Evolutionary conservation across 2,797 vertebrate species (phyloP).

Genomic region (Macrochelys suwanniensis): DNA sequence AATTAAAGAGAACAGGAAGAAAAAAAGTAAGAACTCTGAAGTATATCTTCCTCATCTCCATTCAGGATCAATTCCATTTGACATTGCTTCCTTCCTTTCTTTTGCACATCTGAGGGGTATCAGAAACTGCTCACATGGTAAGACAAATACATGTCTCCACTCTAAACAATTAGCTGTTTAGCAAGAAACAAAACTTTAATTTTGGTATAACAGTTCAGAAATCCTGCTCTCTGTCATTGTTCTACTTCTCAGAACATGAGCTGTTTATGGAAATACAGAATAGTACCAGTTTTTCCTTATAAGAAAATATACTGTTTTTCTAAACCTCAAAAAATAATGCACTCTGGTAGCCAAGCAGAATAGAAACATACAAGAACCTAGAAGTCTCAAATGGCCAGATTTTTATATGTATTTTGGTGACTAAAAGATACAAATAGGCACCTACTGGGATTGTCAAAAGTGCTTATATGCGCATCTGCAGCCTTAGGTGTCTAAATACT

Average conservation of each 20-base stretch:
- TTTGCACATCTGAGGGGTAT: background rate
- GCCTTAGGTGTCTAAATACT: background rate
- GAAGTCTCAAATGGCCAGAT: background rate
- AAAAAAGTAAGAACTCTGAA: background rate
- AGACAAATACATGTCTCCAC: background rate
- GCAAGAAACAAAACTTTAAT: background rate
- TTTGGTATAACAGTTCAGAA: background rate
- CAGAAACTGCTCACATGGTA: background rate
- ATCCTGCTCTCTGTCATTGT: background rate
- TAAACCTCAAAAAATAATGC: background rate
- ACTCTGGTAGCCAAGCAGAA: background rate
- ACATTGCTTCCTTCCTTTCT: background rate
- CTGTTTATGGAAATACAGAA: background rate
- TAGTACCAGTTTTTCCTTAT: background rate
- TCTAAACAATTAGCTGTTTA: background rate
- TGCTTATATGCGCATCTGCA: background rate
- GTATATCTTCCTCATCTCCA: background rate
- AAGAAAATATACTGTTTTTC: background rate
- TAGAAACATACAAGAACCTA: background rate
- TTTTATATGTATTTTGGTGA: background rate
- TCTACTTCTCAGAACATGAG: background rate
- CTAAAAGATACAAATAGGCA: background rate
- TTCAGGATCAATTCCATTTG: background rate
- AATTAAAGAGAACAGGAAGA: background rate
- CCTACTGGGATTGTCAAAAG: background rate